A percentile compares a stretch with the other conserved stretches of the same genome.
Evolutionary conservation across 2,113 vertebrate species (phyloP).

Genomic region (Paracanthobrama guichenoti): DNA sequence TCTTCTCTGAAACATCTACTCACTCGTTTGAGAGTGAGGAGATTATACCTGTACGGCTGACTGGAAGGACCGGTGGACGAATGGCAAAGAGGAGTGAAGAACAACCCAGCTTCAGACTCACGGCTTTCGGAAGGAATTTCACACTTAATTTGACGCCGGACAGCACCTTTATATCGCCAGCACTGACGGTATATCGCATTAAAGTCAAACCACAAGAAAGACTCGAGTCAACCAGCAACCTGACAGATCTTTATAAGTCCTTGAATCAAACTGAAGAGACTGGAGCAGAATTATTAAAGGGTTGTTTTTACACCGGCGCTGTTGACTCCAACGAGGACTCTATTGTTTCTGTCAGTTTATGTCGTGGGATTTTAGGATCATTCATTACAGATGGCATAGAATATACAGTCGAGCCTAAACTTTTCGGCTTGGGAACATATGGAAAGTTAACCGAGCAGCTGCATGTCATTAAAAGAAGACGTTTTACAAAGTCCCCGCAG

Average conservation of each 20-base stretch:
- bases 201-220: constrained; percentile 33
- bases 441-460: constrained; percentile 38
- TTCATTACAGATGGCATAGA: constrained; percentile 75
- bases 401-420: constrained; percentile 74
- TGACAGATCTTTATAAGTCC: neutral
- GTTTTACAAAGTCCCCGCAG: neutral
- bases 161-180: constrained; percentile 74
- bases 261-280: constrained; percentile 33
- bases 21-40: constrained; percentile 57
- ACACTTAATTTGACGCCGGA: constrained; percentile 76
- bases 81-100: constrained; percentile 52
- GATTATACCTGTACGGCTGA: constrained; percentile 54
- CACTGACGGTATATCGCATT: constrained; percentile 69
- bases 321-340: constrained; percentile 71
- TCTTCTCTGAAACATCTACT: constrained; percentile 57
- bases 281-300: constrained; percentile 52
- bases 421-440: constrained; percentile 7
- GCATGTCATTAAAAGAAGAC: constrained; percentile 59
- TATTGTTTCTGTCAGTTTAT: constrained; percentile 77
- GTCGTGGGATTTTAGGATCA: constrained; percentile 76
- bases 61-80: constrained; percentile 45
- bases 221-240: constrained; percentile 22
- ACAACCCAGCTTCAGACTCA: constrained; percentile 65
- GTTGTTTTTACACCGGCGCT: constrained; percentile 77
- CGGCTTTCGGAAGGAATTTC: constrained; percentile 74